Conservation (phyloP, 1,140 invertebrate species). For the Leptinotarsa defecta region DNA sequence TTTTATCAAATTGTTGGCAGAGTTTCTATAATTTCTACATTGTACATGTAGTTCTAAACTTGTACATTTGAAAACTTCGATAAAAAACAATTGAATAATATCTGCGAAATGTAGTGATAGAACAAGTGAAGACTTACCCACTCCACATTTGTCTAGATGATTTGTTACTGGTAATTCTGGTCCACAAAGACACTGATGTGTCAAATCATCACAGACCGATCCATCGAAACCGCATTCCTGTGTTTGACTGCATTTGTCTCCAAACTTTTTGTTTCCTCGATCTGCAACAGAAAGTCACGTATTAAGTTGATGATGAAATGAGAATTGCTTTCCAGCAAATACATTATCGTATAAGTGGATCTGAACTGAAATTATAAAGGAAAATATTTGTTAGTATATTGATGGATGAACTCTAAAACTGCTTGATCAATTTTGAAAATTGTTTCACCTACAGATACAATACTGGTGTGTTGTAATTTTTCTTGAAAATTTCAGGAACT, state of each 20-base stretch:
- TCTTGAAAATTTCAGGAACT: too few relatives aligned
- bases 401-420: neutral
- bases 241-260: slow-evolving; percentile 71
- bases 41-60: too few relatives aligned
- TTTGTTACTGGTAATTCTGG: slow-evolving; percentile 74
- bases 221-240: slow-evolving; percentile 74
- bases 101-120: neutral
- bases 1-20: too few relatives aligned
- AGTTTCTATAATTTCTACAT: too few relatives aligned
- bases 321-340: neutral
- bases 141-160: slow-evolving; percentile 82
- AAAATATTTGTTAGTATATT: neutral
- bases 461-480: too few relatives aligned
- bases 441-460: neutral
- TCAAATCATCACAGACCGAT: slow-evolving; percentile 70
- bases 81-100: too few relatives aligned
- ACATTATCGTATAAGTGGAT: neutral
- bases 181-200: slow-evolving; percentile 71
- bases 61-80: too few relatives aligned
- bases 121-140: slow-evolving; percentile 63
- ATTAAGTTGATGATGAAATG: neutral
- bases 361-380: neutral
- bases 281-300: slow-evolving; percentile 37
- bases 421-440: neutral
- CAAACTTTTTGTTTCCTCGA: slow-evolving; percentile 63